Percentiles rank a stretch among this genome's conserved stretches.
Evolutionary conservation across 2,797 vertebrate genomes (phyloP).

Genomic region (Megalops cyprinoides): DNA sequence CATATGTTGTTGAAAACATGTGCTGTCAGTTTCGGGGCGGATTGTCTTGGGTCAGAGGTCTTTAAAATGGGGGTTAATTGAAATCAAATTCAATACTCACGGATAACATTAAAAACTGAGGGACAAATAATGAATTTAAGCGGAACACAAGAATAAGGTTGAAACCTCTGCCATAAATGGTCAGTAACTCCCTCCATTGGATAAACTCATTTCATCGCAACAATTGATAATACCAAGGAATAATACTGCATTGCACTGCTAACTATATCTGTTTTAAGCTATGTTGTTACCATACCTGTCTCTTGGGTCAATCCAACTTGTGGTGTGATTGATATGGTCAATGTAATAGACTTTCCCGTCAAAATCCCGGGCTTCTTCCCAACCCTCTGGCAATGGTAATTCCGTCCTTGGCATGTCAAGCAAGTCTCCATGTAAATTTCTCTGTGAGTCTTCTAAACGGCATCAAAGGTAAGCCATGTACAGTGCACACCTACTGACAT

Average conservation of each 20-base stretch:
- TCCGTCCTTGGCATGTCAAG: conserved; percentile 92
- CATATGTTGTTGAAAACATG: background rate
- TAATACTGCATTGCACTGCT: background rate
- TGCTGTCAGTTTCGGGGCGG: background rate
- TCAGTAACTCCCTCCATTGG: background rate
- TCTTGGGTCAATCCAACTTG: conserved; percentile 96
- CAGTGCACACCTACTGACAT: background rate
- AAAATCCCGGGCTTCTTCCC: conserved; percentile 95
- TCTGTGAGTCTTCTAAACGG: conserved; percentile 58
- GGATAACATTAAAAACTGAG: background rate
- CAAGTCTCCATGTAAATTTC: conserved; percentile 79
- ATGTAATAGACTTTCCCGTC: conserved; percentile 96
- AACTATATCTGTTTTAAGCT: background rate
- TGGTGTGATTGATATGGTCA: conserved; percentile 88
- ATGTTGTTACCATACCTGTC: conserved; percentile 85
- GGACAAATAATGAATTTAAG: too few species aligned
- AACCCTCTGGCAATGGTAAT: conserved; percentile 94
- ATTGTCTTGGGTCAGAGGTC: background rate
- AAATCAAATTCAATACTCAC: background rate
- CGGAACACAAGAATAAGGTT: too few species aligned
- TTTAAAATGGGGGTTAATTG: background rate
- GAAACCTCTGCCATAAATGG: background rate
- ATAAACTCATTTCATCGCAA: background rate
- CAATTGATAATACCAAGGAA: background rate
- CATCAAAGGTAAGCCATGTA: conserved; percentile 54